Evolutionary conservation across 2,888 invertebrate genomes (phyloP), one percentile per base, ranked within the genome.

Genomic region (Matsumyia berberina): DNA sequence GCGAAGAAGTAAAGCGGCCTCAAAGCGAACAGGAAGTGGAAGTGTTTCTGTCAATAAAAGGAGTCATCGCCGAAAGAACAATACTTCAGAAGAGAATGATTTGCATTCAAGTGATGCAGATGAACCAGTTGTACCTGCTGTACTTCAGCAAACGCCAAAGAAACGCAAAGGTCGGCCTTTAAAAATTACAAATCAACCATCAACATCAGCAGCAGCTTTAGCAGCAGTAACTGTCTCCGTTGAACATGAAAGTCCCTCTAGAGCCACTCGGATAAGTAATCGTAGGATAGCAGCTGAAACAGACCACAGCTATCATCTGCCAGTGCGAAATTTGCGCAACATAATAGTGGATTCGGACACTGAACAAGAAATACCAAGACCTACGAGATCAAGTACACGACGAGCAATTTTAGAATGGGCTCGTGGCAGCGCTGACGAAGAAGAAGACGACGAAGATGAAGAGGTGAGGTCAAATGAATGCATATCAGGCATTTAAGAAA

Each of bases 251-350:
- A 90, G 89, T 66, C 90, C 90, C 2, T 89, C 89, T 11, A 89
- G 90, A 39, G 90, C 88, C 35, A 90, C 90, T 2, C 89, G 91
- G 39, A 87, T 60, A 35, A 82, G 79, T 66, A 80, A 83, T 9
- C 88, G 89, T 9, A 88, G 88, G 1, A 86, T 88, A 57, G 89
- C 90, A 2, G 88, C 91, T 31, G 92, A 91, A 81, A 90, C 90
- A 44, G 92, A 92, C 87, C 92, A 92, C 69, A 92, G 91, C 86
- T 92, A 92, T 86, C 91, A 91, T 86, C 86, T 92, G 58, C 90
- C 87, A 31, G 90, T 88, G 58, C 89, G 88, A 87, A 89, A 88
- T 86, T 87, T 89, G 5, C 89, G 91, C 9, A 76, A 77, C 39
- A 33, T 57, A 11, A 88, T 90, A 37, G 87, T 88, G 2, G 91